Evolutionary conservation across 2,888 invertebrate species (phyloP).

Genomic region (Ypsolopha scabrella): DNA sequence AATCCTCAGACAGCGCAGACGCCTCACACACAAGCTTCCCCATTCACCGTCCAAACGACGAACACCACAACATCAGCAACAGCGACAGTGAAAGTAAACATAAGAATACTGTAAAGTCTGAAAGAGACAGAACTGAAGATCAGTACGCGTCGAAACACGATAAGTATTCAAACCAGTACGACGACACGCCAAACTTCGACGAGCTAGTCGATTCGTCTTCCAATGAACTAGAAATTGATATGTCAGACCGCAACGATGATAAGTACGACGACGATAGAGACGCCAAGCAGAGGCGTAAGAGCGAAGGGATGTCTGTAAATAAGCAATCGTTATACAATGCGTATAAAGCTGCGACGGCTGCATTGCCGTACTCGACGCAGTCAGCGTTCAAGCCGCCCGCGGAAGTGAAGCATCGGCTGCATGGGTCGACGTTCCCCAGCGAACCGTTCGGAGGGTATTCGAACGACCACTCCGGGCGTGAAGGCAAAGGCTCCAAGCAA

Average conservation of each 20-base stretch:
- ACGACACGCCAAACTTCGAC: conserved; percentile 77
- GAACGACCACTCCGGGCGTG: conserved; percentile 54
- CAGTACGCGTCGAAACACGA: conserved; percentile 47
- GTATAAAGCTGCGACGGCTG: conserved; percentile 65
- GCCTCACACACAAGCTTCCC: conserved; percentile 77
- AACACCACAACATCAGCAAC: conserved; percentile 29
- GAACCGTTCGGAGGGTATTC: conserved; percentile 83
- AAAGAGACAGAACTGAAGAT: conserved; percentile 42
- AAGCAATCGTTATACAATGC: conserved; percentile 68
- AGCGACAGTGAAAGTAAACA: conserved; percentile 22
- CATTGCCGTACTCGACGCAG: conserved; percentile 77
- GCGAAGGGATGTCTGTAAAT: conserved; percentile 58
- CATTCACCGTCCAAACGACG: conserved; percentile 33
- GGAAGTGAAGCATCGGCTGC: conserved; percentile 71
- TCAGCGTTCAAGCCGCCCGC: conserved; percentile 86
- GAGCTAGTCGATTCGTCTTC: conserved; percentile 83
- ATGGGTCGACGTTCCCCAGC: conserved; percentile 60
- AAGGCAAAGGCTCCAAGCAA: conserved; percentile 75
- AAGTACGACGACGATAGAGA: conserved; percentile 72
- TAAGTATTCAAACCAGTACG: conserved; percentile 73
- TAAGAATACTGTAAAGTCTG: conserved; percentile 27
- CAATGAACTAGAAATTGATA: conserved; percentile 83
- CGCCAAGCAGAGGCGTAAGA: conserved; percentile 55
- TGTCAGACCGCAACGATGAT: conserved; percentile 78
- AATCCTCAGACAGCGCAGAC: conserved; percentile 71